Percentiles rank a stretch among this genome's conserved stretches.
Conservation (phyloP, 2,888 invertebrate genomes). For the Pegoplata infirma region DNA sequence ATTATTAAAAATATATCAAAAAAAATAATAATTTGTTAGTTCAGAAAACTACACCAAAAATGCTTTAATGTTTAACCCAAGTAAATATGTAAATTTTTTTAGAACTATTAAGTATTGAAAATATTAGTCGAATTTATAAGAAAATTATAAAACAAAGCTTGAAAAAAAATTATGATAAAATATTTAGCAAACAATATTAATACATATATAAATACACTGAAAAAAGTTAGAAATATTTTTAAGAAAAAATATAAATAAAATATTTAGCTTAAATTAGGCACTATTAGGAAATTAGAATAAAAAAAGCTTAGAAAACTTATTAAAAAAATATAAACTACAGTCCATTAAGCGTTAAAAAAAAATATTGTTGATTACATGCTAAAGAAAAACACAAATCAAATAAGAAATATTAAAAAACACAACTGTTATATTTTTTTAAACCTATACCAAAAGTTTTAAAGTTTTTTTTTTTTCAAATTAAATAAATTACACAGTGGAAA, state of each 20-base stretch:
- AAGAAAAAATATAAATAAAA: conserved; percentile 31
- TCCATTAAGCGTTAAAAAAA: conserved; percentile 54
- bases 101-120: conserved; percentile 49
- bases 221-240: conserved; percentile 47
- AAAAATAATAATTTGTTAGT: conserved; percentile 15
- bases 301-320: conserved; percentile 38
- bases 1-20: neutral
- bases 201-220: conserved; percentile 51
- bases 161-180: conserved; percentile 28
- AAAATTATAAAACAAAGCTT: conserved; percentile 49
- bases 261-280: conserved; percentile 54
- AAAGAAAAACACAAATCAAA: no score
- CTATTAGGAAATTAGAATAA: conserved; percentile 24
- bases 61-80: conserved; percentile 46
- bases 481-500: conserved; percentile 12
- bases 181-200: conserved; percentile 6
- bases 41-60: conserved; percentile 3
- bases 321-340: conserved; percentile 29
- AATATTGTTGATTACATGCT: conserved; percentile 54
- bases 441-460: conserved; percentile 1
- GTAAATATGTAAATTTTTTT: conserved; percentile 63
- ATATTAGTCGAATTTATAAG: conserved; percentile 61
- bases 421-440: conserved; percentile 30
- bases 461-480: neutral
- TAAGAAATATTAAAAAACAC: neutral